Conservation (phyloP, 2,888 invertebrate genomes). For the Drosophila mercatorum region DNA sequence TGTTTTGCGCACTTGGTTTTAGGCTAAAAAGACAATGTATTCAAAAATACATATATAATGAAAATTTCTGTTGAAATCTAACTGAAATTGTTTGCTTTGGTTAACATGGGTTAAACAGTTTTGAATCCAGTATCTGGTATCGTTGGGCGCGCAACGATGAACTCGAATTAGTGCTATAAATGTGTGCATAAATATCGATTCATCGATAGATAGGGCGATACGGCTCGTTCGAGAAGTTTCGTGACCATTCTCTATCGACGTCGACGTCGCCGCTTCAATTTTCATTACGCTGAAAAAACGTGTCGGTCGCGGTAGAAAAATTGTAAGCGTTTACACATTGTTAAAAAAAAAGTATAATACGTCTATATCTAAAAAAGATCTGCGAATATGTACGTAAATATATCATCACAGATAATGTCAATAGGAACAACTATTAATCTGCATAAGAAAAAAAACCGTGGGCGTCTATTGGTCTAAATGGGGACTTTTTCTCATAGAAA, state of each 20-base stretch:
- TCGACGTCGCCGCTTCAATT: conserved; percentile 56
- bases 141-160: neutral
- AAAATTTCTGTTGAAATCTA: conserved; percentile 69
- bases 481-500: conserved; percentile 37
- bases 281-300: conserved; percentile 64
- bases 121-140: neutral
- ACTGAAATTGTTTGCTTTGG: neutral
- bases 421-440: neutral
- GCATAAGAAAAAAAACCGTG: neutral
- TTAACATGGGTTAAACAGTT: neutral
- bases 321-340: conserved; percentile 46
- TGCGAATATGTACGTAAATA: conserved; percentile 44
- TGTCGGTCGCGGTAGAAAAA: conserved; percentile 57
- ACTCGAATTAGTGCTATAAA: conserved; percentile 9
- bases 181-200: conserved; percentile 22
- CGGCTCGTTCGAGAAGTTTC: conserved; percentile 52
- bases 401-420: conserved; percentile 7
- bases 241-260: conserved; percentile 53
- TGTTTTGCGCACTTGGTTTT: conserved; percentile 69
- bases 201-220: conserved; percentile 16
- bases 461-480: neutral
- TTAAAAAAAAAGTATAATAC: conserved; percentile 45
- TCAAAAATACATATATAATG: conserved; percentile 58
- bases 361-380: conserved; percentile 21
- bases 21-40: conserved; percentile 39